Evolutionary conservation across 1,140 invertebrate genomes (phyloP), one percentile per base, ranked within the genome.

Genomic region (Drosophila punjabiensis): DNA sequence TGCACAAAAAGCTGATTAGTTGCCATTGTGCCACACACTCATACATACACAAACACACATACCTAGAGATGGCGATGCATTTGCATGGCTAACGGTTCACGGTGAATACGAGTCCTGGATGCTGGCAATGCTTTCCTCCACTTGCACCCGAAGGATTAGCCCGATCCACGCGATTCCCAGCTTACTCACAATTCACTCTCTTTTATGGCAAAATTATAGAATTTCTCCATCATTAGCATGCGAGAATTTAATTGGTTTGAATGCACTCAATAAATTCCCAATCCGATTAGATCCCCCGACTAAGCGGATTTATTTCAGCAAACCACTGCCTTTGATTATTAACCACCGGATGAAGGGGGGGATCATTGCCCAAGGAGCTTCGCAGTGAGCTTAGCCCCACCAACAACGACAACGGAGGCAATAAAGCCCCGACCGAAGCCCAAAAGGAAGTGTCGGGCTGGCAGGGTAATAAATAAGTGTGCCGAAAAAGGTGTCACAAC

Each of bases 1-100:
- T 79, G 67, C 70, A 68, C 76, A 78, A 81, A 88, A 89, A 80
- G 78, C 84, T 88, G 86, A 88, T 88, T 88, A 89, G 85, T 89
- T 84, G 69, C 77, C 59, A 74, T 80, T 77, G 82, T 75, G 62
- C 47, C 56, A 33, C 55, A 47, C 56, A 56, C 18, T 24, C 35
- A 32, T 63, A 52, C 55, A 28, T 48, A 41, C 62, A 56, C 55
- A 50, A n/a, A n/a, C 14, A 4, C 10, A 16, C 30, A 13, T 6
- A 41, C 20, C 9, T 18, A 62, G 16, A 45, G 43, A 35, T 52
- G 48, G 11, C 20, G 47, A 39, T 55, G 76, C 58, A 70, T 50
- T 59, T 60, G 41, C 65, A 68, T 43, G 37, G 41, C 65, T 35
- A 16, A 14, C 56, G 24, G 24, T 10, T 45, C 11, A 30, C 64